A percentile compares a stretch with the other conserved stretches of the same genome.
Evolutionary conservation across 2,797 vertebrate genomes (phyloP).

Genomic region (Enteromius treurensis): DNA sequence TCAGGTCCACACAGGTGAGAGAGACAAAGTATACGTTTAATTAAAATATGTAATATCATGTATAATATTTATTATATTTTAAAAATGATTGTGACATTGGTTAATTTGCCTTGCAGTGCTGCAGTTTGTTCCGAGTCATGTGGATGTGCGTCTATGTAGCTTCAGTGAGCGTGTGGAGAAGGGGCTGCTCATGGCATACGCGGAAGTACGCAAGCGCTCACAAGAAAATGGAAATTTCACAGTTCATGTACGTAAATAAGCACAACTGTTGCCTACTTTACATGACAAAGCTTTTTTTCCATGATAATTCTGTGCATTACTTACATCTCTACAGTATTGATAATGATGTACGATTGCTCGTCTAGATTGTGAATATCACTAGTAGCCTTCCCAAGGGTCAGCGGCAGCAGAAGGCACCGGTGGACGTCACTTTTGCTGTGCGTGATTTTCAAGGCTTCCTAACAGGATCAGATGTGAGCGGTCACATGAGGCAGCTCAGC

Average conservation of each 20-base stretch:
- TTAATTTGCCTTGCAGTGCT: slow-evolving; percentile 77
- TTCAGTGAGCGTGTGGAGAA: slow-evolving; percentile 89
- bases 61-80: neutral
- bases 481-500: slow-evolving; percentile 87
- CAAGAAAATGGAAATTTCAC: slow-evolving; percentile 82
- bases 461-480: slow-evolving; percentile 87
- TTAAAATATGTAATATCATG: neutral
- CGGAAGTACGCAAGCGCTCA: slow-evolving; percentile 81
- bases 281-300: neutral
- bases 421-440: slow-evolving; percentile 87
- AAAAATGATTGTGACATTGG: neutral
- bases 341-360: slow-evolving; percentile 6
- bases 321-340: neutral
- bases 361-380: slow-evolving; percentile 91
- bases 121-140: slow-evolving; percentile 90
- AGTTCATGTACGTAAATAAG: slow-evolving; percentile 80
- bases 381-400: slow-evolving; percentile 59
- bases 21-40: neutral
- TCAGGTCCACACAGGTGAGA: slow-evolving; percentile 88
- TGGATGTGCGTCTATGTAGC: slow-evolving; percentile 89
- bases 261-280: neutral
- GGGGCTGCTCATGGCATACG: slow-evolving; percentile 84
- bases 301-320: neutral
- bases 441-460: slow-evolving; percentile 80
- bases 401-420: slow-evolving; percentile 80